Percentiles rank a stretch among this genome's conserved stretches.
These are phyloP conservation scores for Hemiprocne comata DNA, from an alignment of 2,113 vertebrate species.

Conservation along the genomic window DNA sequence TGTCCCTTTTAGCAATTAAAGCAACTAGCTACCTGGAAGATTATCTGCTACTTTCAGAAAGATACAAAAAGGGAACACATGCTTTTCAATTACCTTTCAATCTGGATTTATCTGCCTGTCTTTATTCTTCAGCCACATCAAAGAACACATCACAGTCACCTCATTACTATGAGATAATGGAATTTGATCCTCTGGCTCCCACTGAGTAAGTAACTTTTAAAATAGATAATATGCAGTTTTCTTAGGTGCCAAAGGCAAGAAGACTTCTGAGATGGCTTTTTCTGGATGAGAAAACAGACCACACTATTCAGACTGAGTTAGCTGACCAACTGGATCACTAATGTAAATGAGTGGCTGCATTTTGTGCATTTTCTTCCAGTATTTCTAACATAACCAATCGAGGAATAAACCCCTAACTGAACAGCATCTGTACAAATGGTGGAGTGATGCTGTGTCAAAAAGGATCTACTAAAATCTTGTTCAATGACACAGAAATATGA, in stretches of 20 bases:
- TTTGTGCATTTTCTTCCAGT: neutral
- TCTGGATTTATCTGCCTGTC: neutral
- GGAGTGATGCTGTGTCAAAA: neutral
- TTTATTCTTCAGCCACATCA: constrained; percentile 33
- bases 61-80: neutral
- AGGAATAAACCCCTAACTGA: neutral
- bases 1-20: neutral
- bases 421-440: neutral
- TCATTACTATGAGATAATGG: constrained; percentile 80
- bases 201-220: constrained; percentile 77
- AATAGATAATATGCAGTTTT: neutral
- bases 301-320: neutral
- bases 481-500: neutral
- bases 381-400: neutral
- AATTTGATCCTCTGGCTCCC: constrained; percentile 81
- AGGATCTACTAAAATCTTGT: neutral
- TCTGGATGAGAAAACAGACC: neutral
- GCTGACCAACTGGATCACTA: neutral
- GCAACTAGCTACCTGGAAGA: neutral
- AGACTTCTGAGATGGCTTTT: neutral
- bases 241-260: neutral
- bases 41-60: neutral
- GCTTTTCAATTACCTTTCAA: neutral
- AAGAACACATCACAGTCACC: constrained; percentile 60
- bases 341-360: neutral